Evolutionary conservation across 2,888 invertebrate genomes (phyloP), one percentile per base, ranked within the genome.

Genomic region (Dasysyrphus albostriatus): DNA sequence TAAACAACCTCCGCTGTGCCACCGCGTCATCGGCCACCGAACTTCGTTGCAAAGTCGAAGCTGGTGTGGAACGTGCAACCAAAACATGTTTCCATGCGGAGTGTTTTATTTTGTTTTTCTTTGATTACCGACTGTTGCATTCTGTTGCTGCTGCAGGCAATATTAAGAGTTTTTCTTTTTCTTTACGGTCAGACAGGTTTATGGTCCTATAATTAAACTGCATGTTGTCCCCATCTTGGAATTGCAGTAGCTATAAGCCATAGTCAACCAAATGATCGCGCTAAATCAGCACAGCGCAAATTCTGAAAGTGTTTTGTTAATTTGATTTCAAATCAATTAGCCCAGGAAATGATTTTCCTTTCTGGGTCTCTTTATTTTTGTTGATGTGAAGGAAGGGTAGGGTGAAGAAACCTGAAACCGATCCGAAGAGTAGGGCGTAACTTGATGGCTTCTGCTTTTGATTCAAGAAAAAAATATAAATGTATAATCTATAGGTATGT

Each of bases 221-320:
- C 58, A 65, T 82, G 82, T 82, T 76, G 82, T 82, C 82, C 61
- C 72, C 67, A 82, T 77, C 56, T 76, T 37, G 24, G 49, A 67
- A 73, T 51, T 78, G 44, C 72, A 59, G 56, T 65, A 79, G 79
- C 78, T 70, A 59, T 24, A 54, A 54, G 34, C 58, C 10, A 16
- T 32, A 32, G 8, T n/a, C 32, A 37, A n/a, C 51, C 37, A 34
- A 49, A 39, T 37, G 8, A 70, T 14, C 12, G 39, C 56, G 24
- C 19, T 47, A 51, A 69, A 69, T 69, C 51, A 69, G 24, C n/a
- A 2, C 61, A 24, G 24, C 58, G 56, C 65, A 49, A 73, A 65
- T 73, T 73, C 67, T 47, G 77, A 83, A 83, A 78, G 83, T 83
- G 83, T 77, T 83, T 77, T 83, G 67, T 73, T 83, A 83, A 83